phyloP scores from a whole-genome alignment of 2,797 vertebrate species.

The Coregonus ussuriensis region DNA sequence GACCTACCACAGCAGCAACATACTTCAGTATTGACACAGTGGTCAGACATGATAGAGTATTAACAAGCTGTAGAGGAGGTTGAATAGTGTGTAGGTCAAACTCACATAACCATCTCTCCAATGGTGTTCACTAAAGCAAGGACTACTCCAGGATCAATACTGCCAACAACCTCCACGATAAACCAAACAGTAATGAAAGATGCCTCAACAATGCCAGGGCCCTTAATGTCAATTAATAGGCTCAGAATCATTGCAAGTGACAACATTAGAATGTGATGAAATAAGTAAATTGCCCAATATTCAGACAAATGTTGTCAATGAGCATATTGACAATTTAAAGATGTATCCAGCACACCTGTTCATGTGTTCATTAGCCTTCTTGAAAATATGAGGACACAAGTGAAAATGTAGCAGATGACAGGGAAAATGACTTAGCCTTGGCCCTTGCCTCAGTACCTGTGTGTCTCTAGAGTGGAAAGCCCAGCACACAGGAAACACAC shows the following conservation, averaged over 20 bases:
- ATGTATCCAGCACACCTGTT: not conserved
- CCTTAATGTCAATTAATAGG: not conserved
- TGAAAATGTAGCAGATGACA: not conserved
- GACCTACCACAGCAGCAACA: not conserved
- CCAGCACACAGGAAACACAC: not conserved
- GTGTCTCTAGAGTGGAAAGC: not conserved
- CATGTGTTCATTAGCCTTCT: not conserved
- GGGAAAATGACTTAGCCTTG: not conserved
- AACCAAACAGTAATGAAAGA: constrained; percentile 32
- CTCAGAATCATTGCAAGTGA: not conserved
- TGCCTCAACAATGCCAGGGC: constrained; percentile 11
- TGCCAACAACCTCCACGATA: constrained; percentile 22
- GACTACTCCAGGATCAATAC: constrained; percentile 32
- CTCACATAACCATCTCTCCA: constrained; percentile 10
- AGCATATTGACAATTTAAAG: not conserved
- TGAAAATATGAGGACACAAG: not conserved
- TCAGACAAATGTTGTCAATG: not conserved
- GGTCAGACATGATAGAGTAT: not conserved
- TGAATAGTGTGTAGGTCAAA: constrained; percentile 9
- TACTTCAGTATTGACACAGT: not conserved
- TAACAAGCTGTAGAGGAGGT: not conserved
- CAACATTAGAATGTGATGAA: not conserved
- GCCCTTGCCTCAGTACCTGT: constrained; percentile 3
- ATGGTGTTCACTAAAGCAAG: constrained; percentile 30
- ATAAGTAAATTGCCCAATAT: not conserved